Evolutionary conservation across 2,797 vertebrate species (phyloP).

Genomic region (Gymnocypris eckloni): DNA sequence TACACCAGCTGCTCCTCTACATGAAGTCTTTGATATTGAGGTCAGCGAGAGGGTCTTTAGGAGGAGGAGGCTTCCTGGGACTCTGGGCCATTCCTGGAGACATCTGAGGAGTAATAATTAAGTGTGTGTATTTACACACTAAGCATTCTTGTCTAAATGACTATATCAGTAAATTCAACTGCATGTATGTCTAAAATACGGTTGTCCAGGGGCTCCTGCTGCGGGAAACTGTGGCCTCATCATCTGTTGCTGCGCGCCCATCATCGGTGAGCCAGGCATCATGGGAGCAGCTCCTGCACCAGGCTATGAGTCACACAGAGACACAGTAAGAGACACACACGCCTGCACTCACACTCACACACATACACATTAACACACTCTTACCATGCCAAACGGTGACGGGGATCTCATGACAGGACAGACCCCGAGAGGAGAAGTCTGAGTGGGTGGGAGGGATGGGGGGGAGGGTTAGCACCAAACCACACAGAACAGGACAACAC

Average conservation of each 20-base stretch:
- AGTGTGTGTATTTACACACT: background rate
- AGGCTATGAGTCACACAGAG: slow-evolving; percentile 75
- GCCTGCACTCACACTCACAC: background rate
- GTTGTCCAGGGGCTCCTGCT: slow-evolving; percentile 81
- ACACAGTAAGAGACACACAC: slow-evolving; percentile 45
- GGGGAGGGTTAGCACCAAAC: slow-evolving; percentile 65
- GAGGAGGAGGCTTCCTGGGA: slow-evolving; percentile 93
- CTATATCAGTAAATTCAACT: background rate
- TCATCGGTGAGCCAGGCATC: slow-evolving; percentile 84
- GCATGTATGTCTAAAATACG: slow-evolving; percentile 70
- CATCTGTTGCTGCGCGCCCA: slow-evolving; percentile 86
- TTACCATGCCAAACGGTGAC: slow-evolving; percentile 92
- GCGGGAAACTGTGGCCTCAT: slow-evolving; percentile 89
- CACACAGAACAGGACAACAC: slow-evolving; percentile 50
- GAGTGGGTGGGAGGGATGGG: slow-evolving; percentile 71
- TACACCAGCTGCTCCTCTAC: slow-evolving; percentile 78
- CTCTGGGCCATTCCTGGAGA: slow-evolving; percentile 87
- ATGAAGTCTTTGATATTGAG: slow-evolving; percentile 99
- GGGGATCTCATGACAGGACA: slow-evolving; percentile 83
- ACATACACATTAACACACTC: slow-evolving; percentile 64
- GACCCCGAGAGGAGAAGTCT: slow-evolving; percentile 77
- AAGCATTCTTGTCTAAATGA: slow-evolving; percentile 12
- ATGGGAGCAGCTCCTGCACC: slow-evolving; percentile 87
- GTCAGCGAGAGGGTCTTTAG: slow-evolving; percentile 98
- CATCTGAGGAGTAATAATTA: slow-evolving; percentile 70